Evolutionary conservation across 2,797 vertebrate species (phyloP).

Genomic region (Scolopax bukidnonensis): DNA sequence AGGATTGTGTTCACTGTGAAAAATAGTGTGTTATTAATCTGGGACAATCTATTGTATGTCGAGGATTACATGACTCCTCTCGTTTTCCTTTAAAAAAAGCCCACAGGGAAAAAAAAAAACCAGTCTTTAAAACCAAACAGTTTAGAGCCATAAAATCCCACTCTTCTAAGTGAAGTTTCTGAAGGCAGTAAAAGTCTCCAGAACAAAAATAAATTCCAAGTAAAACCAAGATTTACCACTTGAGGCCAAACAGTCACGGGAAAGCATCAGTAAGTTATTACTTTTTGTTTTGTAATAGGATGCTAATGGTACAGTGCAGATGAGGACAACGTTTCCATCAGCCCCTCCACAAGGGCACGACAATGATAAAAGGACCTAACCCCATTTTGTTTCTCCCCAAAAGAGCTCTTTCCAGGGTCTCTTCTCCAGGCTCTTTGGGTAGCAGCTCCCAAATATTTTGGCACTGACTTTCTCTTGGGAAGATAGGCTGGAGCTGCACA

Average conservation of each 20-base stretch:
- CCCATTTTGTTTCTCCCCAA: neutral
- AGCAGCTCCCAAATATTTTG: neutral
- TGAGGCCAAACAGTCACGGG: neutral
- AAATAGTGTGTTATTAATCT: neutral
- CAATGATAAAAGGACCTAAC: neutral
- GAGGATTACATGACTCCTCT: neutral
- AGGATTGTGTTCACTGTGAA: neutral
- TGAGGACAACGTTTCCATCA: neutral
- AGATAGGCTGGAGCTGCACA: neutral
- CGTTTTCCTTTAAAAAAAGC: neutral
- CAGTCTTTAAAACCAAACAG: neutral
- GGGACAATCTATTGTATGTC: neutral
- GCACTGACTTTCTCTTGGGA: neutral
- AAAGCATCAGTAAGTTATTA: neutral
- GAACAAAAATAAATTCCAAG: slow-evolving; percentile 5
- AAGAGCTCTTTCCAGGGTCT: neutral
- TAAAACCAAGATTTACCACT: neutral
- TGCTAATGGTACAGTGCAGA: neutral
- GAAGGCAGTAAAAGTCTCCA: neutral
- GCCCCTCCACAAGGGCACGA: neutral
- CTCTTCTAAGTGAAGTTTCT: neutral
- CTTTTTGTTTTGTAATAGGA: neutral
- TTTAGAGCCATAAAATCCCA: neutral
- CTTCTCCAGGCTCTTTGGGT: neutral
- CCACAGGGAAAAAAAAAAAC: neutral